A percentile compares a stretch with the other conserved stretches of the same genome.
phyloP scores from a whole-genome alignment of 2,797 vertebrate species.

The Parambassis ranga region DNA sequence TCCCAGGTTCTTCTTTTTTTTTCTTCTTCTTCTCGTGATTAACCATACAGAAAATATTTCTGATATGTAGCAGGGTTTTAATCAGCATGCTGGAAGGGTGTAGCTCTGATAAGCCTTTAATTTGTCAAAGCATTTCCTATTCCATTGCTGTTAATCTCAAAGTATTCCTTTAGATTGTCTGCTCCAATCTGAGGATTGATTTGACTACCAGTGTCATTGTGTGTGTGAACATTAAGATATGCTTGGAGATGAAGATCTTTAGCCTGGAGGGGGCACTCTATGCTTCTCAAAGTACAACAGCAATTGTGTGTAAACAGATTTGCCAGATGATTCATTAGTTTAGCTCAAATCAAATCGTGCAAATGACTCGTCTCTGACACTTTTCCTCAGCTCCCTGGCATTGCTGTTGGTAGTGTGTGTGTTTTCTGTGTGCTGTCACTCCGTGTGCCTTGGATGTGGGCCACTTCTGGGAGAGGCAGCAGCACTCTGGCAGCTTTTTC shows the following conservation, averaged over 20 bases:
- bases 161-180: constrained; percentile 60
- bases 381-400: neutral
- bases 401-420: constrained; percentile 6
- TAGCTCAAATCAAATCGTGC: constrained; percentile 23
- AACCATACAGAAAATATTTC: constrained; percentile 48
- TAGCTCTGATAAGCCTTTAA: constrained; percentile 44
- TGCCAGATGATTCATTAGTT: constrained; percentile 37
- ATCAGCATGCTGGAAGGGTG: constrained; percentile 30
- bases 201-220: constrained; percentile 23
- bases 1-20: constrained; percentile 48
- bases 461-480: constrained; percentile 68
- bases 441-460: constrained; percentile 63
- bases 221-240: neutral
- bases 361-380: neutral
- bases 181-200: constrained; percentile 50
- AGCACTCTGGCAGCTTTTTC: constrained; percentile 72
- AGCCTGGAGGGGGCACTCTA: constrained; percentile 61
- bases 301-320: constrained; percentile 43
- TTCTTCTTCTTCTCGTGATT: constrained; percentile 30
- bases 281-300: constrained; percentile 39
- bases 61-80: constrained; percentile 32
- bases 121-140: constrained; percentile 53
- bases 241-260: constrained; percentile 47
- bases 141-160: constrained; percentile 43
- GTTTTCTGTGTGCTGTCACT: constrained; percentile 49